Conservation (phyloP, 2,797 vertebrate species). For the Harpagifer antarcticus region DNA sequence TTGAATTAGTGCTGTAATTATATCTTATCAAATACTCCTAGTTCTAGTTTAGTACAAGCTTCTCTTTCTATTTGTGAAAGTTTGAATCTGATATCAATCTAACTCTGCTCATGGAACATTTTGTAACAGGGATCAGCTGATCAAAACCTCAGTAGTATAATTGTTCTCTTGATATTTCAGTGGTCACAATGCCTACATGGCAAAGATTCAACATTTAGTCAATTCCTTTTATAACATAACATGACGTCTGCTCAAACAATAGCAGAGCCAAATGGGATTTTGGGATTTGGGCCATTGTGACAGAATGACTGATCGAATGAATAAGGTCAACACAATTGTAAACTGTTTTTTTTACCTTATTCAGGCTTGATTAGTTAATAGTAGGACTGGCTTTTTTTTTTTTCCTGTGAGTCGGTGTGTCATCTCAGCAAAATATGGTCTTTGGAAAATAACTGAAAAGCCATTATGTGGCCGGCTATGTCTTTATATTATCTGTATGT, state of each 20-base stretch:
- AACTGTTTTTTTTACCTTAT: no score
- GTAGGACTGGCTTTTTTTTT: no score
- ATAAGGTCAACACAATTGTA: no score
- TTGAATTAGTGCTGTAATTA: neutral
- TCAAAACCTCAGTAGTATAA: conserved; percentile 66
- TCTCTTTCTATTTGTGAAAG: neutral
- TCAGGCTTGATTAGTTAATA: no score
- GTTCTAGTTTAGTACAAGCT: neutral
- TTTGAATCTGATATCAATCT: conserved; percentile 40
- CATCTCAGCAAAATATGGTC: no score
- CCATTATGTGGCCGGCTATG: no score
- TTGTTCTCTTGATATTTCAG: conserved; percentile 70
- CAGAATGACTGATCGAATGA: no score
- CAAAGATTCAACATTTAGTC: neutral
- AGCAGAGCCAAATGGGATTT: conserved; percentile 1
- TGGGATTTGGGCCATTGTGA: neutral
- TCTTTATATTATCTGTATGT: no score
- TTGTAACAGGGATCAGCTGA: conserved; percentile 65
- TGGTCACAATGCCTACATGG: conserved; percentile 33
- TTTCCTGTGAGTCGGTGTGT: no score
- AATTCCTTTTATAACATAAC: no score
- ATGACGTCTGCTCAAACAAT: neutral
- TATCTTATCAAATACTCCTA: conserved; percentile 25
- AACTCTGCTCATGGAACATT: conserved; percentile 47
- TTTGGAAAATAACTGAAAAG: no score